A percentile compares a stretch with the other conserved stretches of the same genome.
These are phyloP conservation scores for Gastrophryne carolinensis DNA, from an alignment of 2,797 vertebrate species.

Conservation along the genomic window DNA sequence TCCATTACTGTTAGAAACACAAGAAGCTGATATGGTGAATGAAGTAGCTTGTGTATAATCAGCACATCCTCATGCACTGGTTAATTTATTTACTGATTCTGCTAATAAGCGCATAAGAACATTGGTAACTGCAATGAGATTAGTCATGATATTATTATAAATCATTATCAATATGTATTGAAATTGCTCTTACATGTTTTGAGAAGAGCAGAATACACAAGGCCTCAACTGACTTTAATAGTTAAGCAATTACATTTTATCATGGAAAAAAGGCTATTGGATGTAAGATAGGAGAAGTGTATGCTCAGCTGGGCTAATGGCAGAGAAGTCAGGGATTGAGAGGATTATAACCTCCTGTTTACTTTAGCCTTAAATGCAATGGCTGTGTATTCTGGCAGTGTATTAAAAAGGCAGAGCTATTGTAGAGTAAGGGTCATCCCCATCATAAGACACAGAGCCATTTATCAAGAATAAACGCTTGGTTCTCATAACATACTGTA, in stretches of 20 bases:
- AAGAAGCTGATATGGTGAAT: slow-evolving; percentile 15
- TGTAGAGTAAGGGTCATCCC: background rate
- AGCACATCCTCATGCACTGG: slow-evolving; percentile 9
- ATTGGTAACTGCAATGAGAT: slow-evolving; percentile 16
- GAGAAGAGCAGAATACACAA: slow-evolving; percentile 24
- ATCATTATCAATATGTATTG: slow-evolving; percentile 14
- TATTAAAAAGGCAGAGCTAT: background rate
- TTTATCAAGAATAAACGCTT: background rate
- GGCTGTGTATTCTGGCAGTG: background rate
- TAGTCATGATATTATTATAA: background rate
- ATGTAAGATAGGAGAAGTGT: slow-evolving; percentile 1
- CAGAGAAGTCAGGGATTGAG: background rate
- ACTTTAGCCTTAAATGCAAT: slow-evolving; percentile 2
- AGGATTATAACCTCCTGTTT: background rate
- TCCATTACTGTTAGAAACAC: slow-evolving; percentile 7
- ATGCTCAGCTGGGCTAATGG: background rate
- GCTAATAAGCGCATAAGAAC: slow-evolving; percentile 39
- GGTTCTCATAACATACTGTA: slow-evolving; percentile 18
- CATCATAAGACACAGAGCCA: background rate
- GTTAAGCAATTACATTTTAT: slow-evolving; percentile 3
- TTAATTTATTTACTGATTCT: slow-evolving; percentile 27
- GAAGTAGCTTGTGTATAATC: slow-evolving; percentile 3
- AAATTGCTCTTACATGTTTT: slow-evolving; percentile 15
- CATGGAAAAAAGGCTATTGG: slow-evolving; percentile 14
- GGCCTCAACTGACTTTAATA: slow-evolving; percentile 29